Evolutionary conservation across 2,113 vertebrate genomes (phyloP).

Genomic region (Girardinichthys multiradiatus): DNA sequence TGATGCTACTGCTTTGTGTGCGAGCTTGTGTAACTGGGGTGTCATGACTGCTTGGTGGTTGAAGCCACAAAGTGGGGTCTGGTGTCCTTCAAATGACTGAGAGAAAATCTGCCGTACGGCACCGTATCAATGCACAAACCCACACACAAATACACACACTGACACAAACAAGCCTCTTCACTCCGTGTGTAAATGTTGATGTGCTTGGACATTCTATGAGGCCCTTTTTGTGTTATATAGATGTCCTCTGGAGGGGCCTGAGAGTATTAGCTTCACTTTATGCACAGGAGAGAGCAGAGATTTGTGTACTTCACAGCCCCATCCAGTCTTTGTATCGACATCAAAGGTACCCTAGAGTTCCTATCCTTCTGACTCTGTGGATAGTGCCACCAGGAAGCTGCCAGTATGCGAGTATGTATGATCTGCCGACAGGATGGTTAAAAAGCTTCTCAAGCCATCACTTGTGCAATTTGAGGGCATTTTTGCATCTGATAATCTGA

Average conservation of each 20-base stretch:
- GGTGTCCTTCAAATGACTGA: slow-evolving; percentile 64
- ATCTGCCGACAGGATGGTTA: neutral
- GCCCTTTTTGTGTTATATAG: neutral
- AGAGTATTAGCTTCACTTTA: neutral
- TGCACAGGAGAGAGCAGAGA: slow-evolving; percentile 6
- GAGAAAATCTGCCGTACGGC: slow-evolving; percentile 12
- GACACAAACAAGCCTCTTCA: slow-evolving; percentile 11
- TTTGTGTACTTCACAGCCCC: neutral
- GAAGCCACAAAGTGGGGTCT: slow-evolving; percentile 27
- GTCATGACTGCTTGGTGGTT: slow-evolving; percentile 25
- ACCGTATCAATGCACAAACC: slow-evolving; percentile 35
- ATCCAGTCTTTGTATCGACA: neutral
- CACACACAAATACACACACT: slow-evolving; percentile 6
- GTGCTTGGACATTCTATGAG: slow-evolving; percentile 1
- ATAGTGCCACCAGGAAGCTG: neutral
- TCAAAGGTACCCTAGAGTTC: neutral
- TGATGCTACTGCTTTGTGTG: slow-evolving; percentile 3
- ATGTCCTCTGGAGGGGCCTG: slow-evolving; percentile 2
- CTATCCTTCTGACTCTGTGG: neutral
- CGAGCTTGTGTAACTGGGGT: slow-evolving; percentile 3
- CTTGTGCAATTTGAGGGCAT: neutral
- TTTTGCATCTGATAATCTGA: slow-evolving; percentile 16
- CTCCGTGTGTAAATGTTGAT: slow-evolving; percentile 3
- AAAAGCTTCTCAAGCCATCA: slow-evolving; percentile 10
- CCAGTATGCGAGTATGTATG: neutral